Base-by-base conservation (phyloP, 1,140 invertebrate species). In the Patella vulgata region DNA sequence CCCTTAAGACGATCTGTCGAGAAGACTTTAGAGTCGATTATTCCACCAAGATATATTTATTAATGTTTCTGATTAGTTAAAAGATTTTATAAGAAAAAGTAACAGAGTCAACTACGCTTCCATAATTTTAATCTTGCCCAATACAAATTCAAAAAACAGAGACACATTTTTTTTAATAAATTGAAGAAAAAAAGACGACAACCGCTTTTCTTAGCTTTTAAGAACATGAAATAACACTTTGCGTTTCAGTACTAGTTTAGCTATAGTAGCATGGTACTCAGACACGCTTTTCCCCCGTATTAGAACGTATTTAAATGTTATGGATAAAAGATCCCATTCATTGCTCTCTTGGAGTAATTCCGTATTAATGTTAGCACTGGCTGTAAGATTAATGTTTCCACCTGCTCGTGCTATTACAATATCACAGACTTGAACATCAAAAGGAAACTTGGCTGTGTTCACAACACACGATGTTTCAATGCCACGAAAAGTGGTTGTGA, bases 361-460 rank as follows among this genome's bases (percentile, higher is more conserved):
- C 96, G 98, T 0, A 93, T n/a, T n/a, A n/a, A n/a, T n/a, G n/a
- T n/a, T n/a, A n/a, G n/a, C n/a, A n/a, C n/a, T n/a, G n/a, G n/a
- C n/a, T n/a, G n/a, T n/a, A n/a, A n/a, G n/a, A n/a, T n/a, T n/a
- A n/a, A n/a, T n/a, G n/a, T n/a, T n/a, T n/a, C n/a, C n/a, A n/a
- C n/a, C n/a, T n/a, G n/a, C n/a, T n/a, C n/a, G 95, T 2, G 94
- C 95, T 74, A 97, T 96, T 84, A 95, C 96, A 93, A 97, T 95
- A 83, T 93, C 91, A 85, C 95, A 97, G 28, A 92, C 93, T 82
- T 97, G 95, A 83, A 94, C 59, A 86, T 97, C 95, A 79, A 97
- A 97, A 0, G 95, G 73, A 52, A 61, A 75, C 12, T 68, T 59
- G 2, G 39, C 44, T 36, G 97, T 96, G 78, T 96, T 93, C 54